Percentiles rank a stretch among this genome's conserved stretches.
These are phyloP conservation scores for Caenorhabditis zanzibari DNA, from an alignment of 2,888 invertebrate species.

Conservation along the genomic window DNA sequence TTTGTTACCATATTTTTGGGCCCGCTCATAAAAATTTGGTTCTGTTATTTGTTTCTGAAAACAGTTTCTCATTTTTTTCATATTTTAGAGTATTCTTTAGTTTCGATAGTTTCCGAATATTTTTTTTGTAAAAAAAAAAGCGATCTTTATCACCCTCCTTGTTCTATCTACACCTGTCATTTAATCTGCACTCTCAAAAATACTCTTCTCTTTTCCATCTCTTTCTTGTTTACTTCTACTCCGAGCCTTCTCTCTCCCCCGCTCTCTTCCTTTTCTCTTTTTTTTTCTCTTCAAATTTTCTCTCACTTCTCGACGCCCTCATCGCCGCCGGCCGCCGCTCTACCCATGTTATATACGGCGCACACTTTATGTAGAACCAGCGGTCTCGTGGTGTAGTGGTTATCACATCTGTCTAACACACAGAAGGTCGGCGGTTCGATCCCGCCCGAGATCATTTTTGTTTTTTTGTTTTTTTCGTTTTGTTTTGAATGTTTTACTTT, in stretches of 20 bases:
- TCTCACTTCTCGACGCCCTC: background rate
- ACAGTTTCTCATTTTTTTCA: too few species aligned
- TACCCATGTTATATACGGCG: background rate
- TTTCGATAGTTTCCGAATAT: too few species aligned
- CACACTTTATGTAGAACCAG: background rate
- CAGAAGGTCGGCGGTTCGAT: constrained; percentile 83
- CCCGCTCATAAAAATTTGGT: too few species aligned
- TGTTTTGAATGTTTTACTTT: background rate
- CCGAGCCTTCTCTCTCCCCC: background rate
- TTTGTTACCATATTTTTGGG: too few species aligned
- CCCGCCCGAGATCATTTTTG: constrained; percentile 80
- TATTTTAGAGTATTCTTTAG: too few species aligned
- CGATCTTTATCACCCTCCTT: too few species aligned
- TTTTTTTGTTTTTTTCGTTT: constrained; percentile 29
- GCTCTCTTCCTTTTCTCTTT: background rate
- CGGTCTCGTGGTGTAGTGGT: constrained; percentile 59
- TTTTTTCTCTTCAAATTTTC: background rate
- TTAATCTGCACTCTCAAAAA: too few species aligned
- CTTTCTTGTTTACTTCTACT: too few species aligned
- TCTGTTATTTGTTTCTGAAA: too few species aligned
- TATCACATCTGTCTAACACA: constrained; percentile 83
- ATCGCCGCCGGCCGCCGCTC: background rate
- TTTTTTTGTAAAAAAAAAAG: too few species aligned
- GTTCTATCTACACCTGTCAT: too few species aligned
- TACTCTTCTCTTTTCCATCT: too few species aligned